A percentile compares a stretch with the other conserved stretches of the same genome.
These are phyloP conservation scores for rabbit (Oryctolagus cuniculus) DNA, from an alignment of 2,113 vertebrate species.

Conservation along the genomic window mOryCun1.1 NC_091441.1:49429001-49429500, in stretches of 20 bases:
- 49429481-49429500: slow-evolving; percentile 63
- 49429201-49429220: background rate
- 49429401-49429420: background rate
- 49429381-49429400: background rate
- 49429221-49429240: background rate
- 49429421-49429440: background rate
- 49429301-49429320: background rate
- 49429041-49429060: background rate
- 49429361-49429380: background rate
- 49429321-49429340: background rate
- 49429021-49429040: background rate
- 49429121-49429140: background rate
- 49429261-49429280: background rate
- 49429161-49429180: background rate
- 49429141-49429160: slow-evolving; percentile 56
- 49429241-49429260: background rate
- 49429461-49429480: slow-evolving; percentile 22
- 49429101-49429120: slow-evolving; percentile 54
- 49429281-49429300: background rate
- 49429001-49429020: background rate
- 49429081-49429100: background rate
- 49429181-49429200: background rate
- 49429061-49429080: background rate
- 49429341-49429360: background rate
- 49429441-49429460: slow-evolving; percentile 50